phyloP scores from a whole-genome alignment of 1,140 invertebrate species.

The Hirudo medicinalis region DNA sequence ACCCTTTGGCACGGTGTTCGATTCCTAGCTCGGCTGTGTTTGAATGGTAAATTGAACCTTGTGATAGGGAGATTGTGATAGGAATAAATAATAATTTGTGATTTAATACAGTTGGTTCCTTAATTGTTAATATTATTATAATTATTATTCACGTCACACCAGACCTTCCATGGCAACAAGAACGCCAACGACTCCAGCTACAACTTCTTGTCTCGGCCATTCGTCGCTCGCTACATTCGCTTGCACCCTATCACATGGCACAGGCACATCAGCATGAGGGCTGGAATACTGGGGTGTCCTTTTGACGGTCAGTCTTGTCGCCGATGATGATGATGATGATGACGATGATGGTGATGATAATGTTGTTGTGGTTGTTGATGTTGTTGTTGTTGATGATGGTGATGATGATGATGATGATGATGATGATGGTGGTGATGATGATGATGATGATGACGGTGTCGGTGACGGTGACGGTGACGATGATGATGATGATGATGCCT shows the following conservation, averaged over 20 bases:
- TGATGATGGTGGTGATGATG: neutral
- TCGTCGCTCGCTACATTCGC: constrained; percentile 45
- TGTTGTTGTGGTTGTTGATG: neutral
- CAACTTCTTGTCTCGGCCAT: constrained; percentile 47
- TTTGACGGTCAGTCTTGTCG: constrained; percentile 35
- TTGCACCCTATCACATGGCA: constrained; percentile 47
- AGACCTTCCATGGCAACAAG: constrained; percentile 48
- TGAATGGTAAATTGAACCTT: too few relatives aligned
- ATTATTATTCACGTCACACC: neutral
- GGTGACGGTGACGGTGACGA: neutral
- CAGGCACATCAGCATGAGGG: constrained; percentile 44
- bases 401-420: neutral
- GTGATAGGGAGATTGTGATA: too few relatives aligned
- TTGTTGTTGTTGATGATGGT: neutral
- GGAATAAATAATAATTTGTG: too few relatives aligned
- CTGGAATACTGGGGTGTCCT: constrained; percentile 46
- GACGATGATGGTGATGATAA: constrained; percentile 2
- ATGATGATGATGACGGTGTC: neutral
- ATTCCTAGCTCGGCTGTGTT: too few relatives aligned
- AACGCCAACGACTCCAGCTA: constrained; percentile 44
- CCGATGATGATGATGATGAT: neutral
- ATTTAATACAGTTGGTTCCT: too few relatives aligned
- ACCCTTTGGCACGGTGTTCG: too few relatives aligned
- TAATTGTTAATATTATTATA: too few relatives aligned
- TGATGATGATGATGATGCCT: neutral